Evolutionary conservation across 2,888 invertebrate genomes (phyloP).

Genomic region (Tanaodytes sp.): DNA sequence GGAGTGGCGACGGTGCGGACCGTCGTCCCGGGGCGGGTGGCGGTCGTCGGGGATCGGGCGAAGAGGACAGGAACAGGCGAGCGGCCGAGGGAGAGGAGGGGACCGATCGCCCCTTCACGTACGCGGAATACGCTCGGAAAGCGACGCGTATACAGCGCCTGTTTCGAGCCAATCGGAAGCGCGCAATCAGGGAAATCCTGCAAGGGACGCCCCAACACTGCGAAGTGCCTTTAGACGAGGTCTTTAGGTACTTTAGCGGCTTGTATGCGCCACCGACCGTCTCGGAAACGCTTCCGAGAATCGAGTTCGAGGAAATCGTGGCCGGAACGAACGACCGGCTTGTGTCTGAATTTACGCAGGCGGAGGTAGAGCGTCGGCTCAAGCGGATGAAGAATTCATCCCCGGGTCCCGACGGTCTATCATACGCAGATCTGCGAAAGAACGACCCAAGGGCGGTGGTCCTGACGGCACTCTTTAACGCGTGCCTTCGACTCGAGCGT

Average conservation of each 20-base stretch:
- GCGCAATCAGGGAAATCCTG: conserved; percentile 42
- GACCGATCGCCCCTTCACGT: neutral
- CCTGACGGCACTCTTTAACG: conserved; percentile 47
- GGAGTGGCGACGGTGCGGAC: no score
- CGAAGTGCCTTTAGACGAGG: conserved; percentile 17
- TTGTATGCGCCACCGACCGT: conserved; percentile 12
- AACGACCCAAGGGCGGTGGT: conserved; percentile 48
- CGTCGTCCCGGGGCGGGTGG: no score
- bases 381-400: conserved; percentile 31
- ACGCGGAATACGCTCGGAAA: conserved; percentile 9
- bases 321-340: conserved; percentile 7
- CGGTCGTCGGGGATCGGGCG: no score
- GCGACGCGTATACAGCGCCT: conserved; percentile 30
- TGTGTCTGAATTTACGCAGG: neutral
- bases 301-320: conserved; percentile 11
- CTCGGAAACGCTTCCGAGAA: conserved; percentile 5
- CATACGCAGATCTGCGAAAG: conserved; percentile 43
- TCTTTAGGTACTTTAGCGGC: conserved; percentile 26
- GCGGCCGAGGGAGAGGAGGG: no score
- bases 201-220: conserved; percentile 29
- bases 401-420: no score
- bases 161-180: conserved; percentile 29
- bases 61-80: no score
- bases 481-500: conserved; percentile 38
- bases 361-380: conserved; percentile 26